Evolutionary conservation across 2,797 vertebrate species (phyloP), one percentile per base, ranked within the genome.

Genomic region (Ctenopoma kingsleyae): DNA sequence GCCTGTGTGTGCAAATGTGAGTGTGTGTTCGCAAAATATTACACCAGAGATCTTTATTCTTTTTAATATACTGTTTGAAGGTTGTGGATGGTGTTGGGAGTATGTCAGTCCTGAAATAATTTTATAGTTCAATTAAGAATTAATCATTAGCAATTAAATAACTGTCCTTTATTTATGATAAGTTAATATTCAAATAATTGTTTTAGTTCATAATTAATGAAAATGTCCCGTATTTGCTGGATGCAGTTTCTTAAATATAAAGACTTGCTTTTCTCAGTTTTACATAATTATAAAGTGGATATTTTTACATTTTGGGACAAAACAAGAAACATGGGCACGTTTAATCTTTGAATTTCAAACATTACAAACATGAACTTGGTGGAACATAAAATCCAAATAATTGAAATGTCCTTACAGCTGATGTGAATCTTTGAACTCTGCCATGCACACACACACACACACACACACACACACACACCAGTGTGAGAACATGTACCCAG

Each of bases 1-100:
- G 98, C 98, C 74, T 98, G 96, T 67, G 98, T 99, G 79, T 99
- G 98, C 92, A 99, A 98, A 94, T 79, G 98, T 99, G 91, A 96
- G 98, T 88, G 27, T 48, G 17, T 15, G 1, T 12, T 32, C 3
- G 1, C 5, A 56, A 63, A 61, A 13, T 6, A 47, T 51, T n/a
- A n/a, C 17, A 35, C 2, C 20, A n/a, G 52, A 8, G 11, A 8
- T 15, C 16, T 40, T 41, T 15, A 6, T 13, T 44, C 4, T 17
- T 43, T 44, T 19, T 44, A 10, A 40, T 40, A 16, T 10, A 44
- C 43, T 9, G n/a, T 44, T 44, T 8, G n/a, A 44, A n/a, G 8
- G 17, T 9, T 44, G 43, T 44, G 43, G 43, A 10, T 44, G 43
- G n/a, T n/a, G 17, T 44, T 44, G 8, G 17, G 3, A 43, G n/a